Evolutionary conservation across 2,888 invertebrate genomes (phyloP), one percentile per base, ranked within the genome.

Genomic region (Mesorhabditis belari): DNA sequence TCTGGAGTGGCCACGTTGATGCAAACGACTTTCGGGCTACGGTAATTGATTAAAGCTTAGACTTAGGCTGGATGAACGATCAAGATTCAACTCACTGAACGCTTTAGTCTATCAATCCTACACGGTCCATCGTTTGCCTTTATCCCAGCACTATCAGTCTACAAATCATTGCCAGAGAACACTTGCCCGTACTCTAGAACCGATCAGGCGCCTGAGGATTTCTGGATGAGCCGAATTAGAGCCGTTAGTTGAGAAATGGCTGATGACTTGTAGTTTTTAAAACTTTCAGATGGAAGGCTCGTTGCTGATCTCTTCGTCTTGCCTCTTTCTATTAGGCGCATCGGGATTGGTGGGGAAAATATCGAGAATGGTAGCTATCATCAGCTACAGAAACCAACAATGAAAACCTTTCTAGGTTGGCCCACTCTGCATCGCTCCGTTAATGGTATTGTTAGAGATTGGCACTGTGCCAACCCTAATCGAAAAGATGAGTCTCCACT

Each of bases 121-220:
- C 79, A 78, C 58, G 78, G 78, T 6, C 76, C 78, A 6, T 73
- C 76, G 19, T 80, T 78, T 55, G 77, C 79, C 5, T 78, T 80
- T 53, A 61, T 78, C 23, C 79, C 78, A 6, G 72, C 78, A 4
- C 55, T 78, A 0, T 55, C 72, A 26, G 76, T 76, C 2, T 76
- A 77, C 57, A 60, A 57, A 24, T 52, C 58, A 24, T 54, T 71
- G 49, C 65, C 58, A 1, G 70, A 67, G 44, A 50, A 62, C 21
- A 50, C 55, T 50, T 74, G 74, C 56, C 53, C 59, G 4, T 63
- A 57, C 49, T 60, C 62, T 3, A 61, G 65, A 49, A 58, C 55
- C 44, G 49, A 55, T 3, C 49, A 55, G 9, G 58, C 58, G 2
- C 53, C 61, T 26, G 54, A 56, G 4, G 56, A 49, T 50, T 17